These are phyloP conservation scores for Nipponia nippon DNA, from an alignment of 2,113 vertebrate genomes.

Conservation along the genomic window DNA sequence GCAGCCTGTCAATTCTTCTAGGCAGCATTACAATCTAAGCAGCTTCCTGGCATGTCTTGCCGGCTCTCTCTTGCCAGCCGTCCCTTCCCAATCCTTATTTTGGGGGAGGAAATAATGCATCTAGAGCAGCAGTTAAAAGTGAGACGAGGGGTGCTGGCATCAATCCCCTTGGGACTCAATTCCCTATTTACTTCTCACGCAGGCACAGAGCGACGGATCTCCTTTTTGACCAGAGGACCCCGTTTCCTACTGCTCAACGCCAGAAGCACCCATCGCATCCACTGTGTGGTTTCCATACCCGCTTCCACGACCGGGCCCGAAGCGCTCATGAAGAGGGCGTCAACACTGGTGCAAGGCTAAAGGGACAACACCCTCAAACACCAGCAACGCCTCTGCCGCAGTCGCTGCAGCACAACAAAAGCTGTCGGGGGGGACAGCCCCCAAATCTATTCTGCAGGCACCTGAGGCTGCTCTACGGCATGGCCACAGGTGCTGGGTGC, in stretches of 20 bases:
- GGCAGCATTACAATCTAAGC: neutral
- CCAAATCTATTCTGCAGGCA: neutral
- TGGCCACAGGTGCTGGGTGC: neutral
- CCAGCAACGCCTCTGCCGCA: rapidly evolving
- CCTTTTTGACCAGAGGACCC: neutral
- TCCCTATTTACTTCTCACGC: neutral
- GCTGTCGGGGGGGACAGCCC: neutral
- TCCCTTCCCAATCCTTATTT: neutral
- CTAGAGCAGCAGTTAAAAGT: neutral
- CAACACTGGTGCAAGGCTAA: neutral
- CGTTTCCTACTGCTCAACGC: neutral
- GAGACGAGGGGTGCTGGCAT: neutral
- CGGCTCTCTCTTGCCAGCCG: neutral
- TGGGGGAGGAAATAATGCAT: neutral
- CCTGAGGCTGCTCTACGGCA: neutral
- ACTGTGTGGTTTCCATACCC: neutral
- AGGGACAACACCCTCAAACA: neutral
- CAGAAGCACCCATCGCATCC: neutral
- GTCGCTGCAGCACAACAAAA: neutral
- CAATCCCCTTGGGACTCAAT: neutral
- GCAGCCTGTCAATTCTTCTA: neutral
- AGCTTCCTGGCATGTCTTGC: neutral
- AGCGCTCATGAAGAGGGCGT: neutral
- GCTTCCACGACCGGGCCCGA: rapidly evolving
- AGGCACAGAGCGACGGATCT: neutral